phyloP scores from a whole-genome alignment of 2,888 invertebrate genomes.

The Dynastes hyllus region DNA sequence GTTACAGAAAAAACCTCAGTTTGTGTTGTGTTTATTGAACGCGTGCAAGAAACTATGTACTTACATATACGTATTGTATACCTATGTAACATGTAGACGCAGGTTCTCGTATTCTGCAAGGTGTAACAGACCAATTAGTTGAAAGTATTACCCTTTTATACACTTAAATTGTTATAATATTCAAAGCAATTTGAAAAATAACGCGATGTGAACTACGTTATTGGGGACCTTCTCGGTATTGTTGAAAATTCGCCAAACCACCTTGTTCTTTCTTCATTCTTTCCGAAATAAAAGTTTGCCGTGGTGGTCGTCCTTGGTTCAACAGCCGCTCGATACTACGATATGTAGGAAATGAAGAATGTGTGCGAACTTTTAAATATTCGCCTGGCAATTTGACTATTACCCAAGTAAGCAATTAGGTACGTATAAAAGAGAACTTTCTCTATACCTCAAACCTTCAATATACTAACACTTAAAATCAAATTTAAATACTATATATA shows the following conservation, averaged over 20 bases:
- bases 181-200: too few species aligned
- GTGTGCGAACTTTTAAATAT: constrained; percentile 10
- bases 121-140: background rate
- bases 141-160: too few species aligned
- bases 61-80: background rate
- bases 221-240: too few species aligned
- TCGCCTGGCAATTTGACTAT: constrained; percentile 6
- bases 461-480: too few species aligned
- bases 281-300: background rate
- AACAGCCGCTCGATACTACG: constrained; percentile 19
- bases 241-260: background rate
- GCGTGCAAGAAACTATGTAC: constrained; percentile 17
- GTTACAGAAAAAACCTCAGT: constrained; percentile 41
- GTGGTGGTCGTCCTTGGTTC: constrained; percentile 18
- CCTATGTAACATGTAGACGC: constrained; percentile 10
- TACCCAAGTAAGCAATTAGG: background rate
- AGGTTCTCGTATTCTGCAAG: background rate
- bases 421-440: constrained; percentile 12
- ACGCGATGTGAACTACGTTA: too few species aligned
- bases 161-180: too few species aligned
- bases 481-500: too few species aligned
- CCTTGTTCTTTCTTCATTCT: background rate
- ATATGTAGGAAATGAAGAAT: constrained; percentile 25
- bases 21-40: constrained; percentile 42
- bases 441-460: background rate